Evolutionary conservation across 2,113 vertebrate species (phyloP).

Genomic region (Cyprinodon tularosa): DNA sequence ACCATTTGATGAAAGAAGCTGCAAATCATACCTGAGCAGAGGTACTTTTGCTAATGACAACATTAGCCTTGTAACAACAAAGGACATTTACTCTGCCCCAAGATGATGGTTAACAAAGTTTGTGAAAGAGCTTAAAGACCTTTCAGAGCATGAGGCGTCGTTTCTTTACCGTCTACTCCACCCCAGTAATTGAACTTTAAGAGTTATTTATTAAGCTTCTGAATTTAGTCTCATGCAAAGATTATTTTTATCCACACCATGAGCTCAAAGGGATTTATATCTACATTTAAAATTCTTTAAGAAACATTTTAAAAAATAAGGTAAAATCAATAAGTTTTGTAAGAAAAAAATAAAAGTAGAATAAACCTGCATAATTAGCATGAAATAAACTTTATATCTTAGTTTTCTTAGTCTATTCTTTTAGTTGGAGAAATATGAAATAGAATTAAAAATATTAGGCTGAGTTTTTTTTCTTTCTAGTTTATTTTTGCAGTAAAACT

Average conservation of each 20-base stretch:
- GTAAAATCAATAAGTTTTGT: not conserved
- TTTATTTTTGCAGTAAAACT: not conserved
- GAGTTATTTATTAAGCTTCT: slow-evolving; percentile 60
- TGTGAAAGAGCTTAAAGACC: slow-evolving; percentile 2
- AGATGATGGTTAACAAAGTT: slow-evolving; percentile 5
- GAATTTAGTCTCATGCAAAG: slow-evolving; percentile 34
- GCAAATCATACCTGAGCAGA: slow-evolving; percentile 66
- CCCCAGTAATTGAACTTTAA: slow-evolving; percentile 45
- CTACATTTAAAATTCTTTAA: slow-evolving; percentile 42
- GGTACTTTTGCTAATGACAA: slow-evolving; percentile 47
- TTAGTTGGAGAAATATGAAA: not conserved
- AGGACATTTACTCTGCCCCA: slow-evolving; percentile 7
- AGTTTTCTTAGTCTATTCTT: not conserved
- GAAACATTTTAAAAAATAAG: not conserved
- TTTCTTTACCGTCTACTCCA: slow-evolving; percentile 9
- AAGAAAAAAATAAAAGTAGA: too few species aligned
- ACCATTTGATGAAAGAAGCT: slow-evolving; percentile 72
- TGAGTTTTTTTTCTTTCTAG: not conserved
- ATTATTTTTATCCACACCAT: slow-evolving; percentile 33
- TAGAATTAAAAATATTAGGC: not conserved
- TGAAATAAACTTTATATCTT: too few species aligned
- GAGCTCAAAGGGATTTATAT: slow-evolving; percentile 52
- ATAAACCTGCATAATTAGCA: too few species aligned
- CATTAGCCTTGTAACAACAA: slow-evolving; percentile 37
- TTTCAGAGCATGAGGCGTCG: not conserved